Evolutionary conservation across 2,797 vertebrate genomes (phyloP), one percentile per base, ranked within the genome.

Genomic region (Gymnothorax reevesii): DNA sequence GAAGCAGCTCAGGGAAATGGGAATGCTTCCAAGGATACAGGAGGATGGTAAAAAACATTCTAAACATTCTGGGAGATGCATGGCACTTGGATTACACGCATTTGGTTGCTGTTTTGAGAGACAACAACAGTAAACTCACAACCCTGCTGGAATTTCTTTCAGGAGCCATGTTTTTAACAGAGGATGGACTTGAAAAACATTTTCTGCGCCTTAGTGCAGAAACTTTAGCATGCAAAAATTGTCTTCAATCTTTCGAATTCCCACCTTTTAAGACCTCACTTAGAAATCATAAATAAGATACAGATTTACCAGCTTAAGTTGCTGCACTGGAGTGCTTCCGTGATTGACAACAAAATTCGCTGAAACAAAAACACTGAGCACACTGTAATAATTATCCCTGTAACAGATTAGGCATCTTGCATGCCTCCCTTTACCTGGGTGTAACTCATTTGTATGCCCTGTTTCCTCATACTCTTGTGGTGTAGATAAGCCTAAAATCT

Each of bases 1-100:
- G 69, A 60, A 87, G 54, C 64, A 64, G 83, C 69, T 69, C 82
- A 62, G 86, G 57, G 86, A 71, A 25, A 59, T 42, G n/a, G 49
- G 55, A n/a, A 49, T 62, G 15, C 55, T 80, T 17, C 77, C 9
- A 52, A 17, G 77, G 49, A 8, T 80, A 55, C 6, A 80, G 8
- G 15, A 52, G 73, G 33, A n/a, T 55, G 52, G 52, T n/a, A 7
- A 22, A 22, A 57, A 71, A 49, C 13, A 42, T 77, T 15, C 27
- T 33, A 7, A 22, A 12, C 64, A 55, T 55, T 49, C 20, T 62
- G 7, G 10, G 42, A 42, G 57, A 49, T 52, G 1, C n/a, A 49
- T 57, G 80, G 1, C 15, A 27, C 73, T 83, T 60, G 49, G 57
- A 54, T 22, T 25, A 9, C 27, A n/a, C 49, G 12, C 22, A 12